phyloP scores from a whole-genome alignment of 1,140 invertebrate genomes.

The Caerostris extrusa region DNA sequence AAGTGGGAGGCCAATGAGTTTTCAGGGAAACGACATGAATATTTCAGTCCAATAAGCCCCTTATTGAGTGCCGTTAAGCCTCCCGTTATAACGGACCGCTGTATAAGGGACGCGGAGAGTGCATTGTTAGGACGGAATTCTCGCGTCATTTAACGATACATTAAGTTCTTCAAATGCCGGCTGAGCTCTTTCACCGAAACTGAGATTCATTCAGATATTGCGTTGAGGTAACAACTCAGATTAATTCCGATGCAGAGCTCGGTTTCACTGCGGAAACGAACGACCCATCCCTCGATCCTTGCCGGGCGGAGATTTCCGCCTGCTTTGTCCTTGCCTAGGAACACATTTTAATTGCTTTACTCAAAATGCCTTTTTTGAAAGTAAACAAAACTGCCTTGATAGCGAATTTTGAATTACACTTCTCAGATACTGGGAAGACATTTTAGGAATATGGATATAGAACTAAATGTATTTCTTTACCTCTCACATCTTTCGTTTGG shows the following conservation, averaged over 20 bases:
- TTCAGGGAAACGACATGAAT: constrained; percentile 15
- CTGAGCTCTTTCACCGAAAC: neutral
- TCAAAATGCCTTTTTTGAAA: too few species aligned
- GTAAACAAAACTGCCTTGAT: too few species aligned
- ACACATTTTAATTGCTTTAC: too few species aligned
- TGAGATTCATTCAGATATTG: neutral
- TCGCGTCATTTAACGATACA: constrained; percentile 32
- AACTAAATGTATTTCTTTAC: too few species aligned
- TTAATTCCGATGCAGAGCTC: constrained; percentile 2
- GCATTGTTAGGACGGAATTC: constrained; percentile 21
- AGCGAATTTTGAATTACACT: too few species aligned
- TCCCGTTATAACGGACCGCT: neutral
- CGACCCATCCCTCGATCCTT: neutral
- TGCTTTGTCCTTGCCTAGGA: too few species aligned
- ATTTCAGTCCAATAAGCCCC: constrained; percentile 30
- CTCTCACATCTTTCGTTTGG: too few species aligned
- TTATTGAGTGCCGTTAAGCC: neutral
- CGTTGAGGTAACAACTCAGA: constrained; percentile 2
- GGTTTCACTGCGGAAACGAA: neutral
- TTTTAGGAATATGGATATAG: too few species aligned
- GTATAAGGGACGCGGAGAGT: neutral
- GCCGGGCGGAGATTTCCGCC: too few species aligned
- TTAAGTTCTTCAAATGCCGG: constrained; percentile 38
- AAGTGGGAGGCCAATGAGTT: neutral
- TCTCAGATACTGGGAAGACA: too few species aligned